phyloP scores from a whole-genome alignment of 2,888 invertebrate species.

The Cataglyphis rosenhaueri region DNA sequence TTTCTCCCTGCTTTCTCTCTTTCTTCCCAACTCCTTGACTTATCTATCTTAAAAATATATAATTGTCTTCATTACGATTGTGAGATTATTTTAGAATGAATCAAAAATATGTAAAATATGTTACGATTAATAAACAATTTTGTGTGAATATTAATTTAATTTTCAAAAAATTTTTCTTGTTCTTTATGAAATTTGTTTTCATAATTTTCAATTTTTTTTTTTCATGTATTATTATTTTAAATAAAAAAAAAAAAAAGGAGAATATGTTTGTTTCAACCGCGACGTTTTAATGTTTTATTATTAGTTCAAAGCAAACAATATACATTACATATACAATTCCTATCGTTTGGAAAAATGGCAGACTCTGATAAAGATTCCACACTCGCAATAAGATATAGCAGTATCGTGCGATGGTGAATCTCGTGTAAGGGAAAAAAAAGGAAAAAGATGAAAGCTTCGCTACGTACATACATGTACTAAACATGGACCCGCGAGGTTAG shows the following conservation, averaged over 20 bases:
- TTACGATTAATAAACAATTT: constrained; percentile 57
- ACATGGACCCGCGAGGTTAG: constrained; percentile 32
- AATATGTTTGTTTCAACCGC: not conserved
- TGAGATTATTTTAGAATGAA: constrained; percentile 50
- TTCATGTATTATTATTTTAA: constrained; percentile 1
- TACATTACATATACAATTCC: not conserved
- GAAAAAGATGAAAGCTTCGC: constrained; percentile 42
- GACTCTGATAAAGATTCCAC: not conserved
- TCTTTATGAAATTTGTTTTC: not conserved
- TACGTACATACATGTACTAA: constrained; percentile 39
- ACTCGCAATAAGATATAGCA: constrained; percentile 29
- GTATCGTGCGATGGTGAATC: constrained; percentile 13
- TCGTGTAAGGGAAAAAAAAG: constrained; percentile 19
- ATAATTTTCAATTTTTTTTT: not conserved
- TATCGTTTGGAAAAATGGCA: not conserved
- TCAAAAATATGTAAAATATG: constrained; percentile 48
- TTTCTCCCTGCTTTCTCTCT: not conserved
- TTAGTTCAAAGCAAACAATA: not conserved
- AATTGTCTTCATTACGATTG: constrained; percentile 60
- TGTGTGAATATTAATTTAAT: constrained; percentile 55
- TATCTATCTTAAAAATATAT: constrained; percentile 56
- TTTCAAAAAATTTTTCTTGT: not conserved
- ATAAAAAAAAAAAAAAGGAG: not conserved
- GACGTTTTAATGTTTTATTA: not conserved
- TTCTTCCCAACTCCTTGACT: constrained; percentile 57